Conservation (phyloP, 2,113 vertebrate species). For the Microtus oregoni region DNA sequence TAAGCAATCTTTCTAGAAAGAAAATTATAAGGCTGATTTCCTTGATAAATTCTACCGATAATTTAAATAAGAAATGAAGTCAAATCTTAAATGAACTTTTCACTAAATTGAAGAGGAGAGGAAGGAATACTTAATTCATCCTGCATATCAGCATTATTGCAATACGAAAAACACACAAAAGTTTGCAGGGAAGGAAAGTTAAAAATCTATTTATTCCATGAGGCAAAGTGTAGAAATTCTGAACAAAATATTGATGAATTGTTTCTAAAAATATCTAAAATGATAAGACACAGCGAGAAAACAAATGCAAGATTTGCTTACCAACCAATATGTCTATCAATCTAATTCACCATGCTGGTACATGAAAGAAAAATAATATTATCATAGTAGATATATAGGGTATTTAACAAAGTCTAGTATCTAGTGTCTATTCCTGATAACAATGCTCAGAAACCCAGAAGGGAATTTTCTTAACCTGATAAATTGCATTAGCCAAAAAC, state of each 20-base stretch:
- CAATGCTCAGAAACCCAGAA: neutral
- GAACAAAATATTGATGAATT: neutral
- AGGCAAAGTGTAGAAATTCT: neutral
- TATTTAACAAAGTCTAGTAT: conserved; percentile 28
- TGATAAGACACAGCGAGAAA: neutral
- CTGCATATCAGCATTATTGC: neutral
- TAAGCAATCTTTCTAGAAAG: neutral
- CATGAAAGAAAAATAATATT: neutral
- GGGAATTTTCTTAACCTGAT: neutral
- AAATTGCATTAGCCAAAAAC: neutral
- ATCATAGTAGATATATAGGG: neutral
- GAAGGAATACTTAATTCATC: neutral
- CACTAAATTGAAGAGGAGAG: neutral
- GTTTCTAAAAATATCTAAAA: neutral
- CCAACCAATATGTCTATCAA: neutral
- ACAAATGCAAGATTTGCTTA: neutral
- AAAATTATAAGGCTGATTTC: neutral
- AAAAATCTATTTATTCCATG: neutral
- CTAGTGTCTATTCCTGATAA: conserved; percentile 13
- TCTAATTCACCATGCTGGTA: neutral
- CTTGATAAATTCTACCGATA: neutral
- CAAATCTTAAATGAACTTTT: conserved; percentile 10
- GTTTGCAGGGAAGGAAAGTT: neutral
- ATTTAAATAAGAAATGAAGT: neutral
- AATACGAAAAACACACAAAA: neutral